Evolutionary conservation across 2,797 vertebrate species (phyloP).

Genomic region (Poliocrania exsul): DNA sequence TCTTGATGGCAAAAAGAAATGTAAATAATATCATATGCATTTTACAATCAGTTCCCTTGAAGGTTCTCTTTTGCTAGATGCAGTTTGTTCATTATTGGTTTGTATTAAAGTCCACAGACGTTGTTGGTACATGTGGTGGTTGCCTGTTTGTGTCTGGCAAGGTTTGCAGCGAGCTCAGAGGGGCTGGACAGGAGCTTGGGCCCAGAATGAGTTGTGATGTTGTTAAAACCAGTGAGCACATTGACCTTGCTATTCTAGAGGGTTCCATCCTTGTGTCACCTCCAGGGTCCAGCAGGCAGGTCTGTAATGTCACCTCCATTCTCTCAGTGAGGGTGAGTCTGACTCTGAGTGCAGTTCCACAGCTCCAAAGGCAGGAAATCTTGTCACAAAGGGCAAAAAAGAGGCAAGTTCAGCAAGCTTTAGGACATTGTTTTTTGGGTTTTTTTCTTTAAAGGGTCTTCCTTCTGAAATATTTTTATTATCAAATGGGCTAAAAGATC

Average conservation of each 20-base stretch:
- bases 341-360: neutral
- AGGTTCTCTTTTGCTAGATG: conserved; percentile 68
- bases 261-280: conserved; percentile 15
- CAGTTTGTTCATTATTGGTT: conserved; percentile 67
- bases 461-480: neutral
- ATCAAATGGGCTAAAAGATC: neutral
- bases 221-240: conserved; percentile 37
- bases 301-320: neutral
- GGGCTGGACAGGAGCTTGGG: conserved; percentile 35
- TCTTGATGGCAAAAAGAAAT: conserved; percentile 71
- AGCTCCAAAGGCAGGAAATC: neutral
- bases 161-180: conserved; percentile 50
- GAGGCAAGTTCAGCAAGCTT: neutral
- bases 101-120: conserved; percentile 69
- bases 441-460: neutral
- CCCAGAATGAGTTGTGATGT: conserved; percentile 52
- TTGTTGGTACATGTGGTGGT: conserved; percentile 66
- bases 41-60: conserved; percentile 73
- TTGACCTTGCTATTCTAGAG: neutral
- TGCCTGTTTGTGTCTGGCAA: conserved; percentile 69
- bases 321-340: neutral
- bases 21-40: conserved; percentile 76
- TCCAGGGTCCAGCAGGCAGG: neutral
- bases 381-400: neutral
- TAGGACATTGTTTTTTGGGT: neutral